phyloP scores from a whole-genome alignment of 2,113 vertebrate genomes.

The Pseudorasbora parva region DNA sequence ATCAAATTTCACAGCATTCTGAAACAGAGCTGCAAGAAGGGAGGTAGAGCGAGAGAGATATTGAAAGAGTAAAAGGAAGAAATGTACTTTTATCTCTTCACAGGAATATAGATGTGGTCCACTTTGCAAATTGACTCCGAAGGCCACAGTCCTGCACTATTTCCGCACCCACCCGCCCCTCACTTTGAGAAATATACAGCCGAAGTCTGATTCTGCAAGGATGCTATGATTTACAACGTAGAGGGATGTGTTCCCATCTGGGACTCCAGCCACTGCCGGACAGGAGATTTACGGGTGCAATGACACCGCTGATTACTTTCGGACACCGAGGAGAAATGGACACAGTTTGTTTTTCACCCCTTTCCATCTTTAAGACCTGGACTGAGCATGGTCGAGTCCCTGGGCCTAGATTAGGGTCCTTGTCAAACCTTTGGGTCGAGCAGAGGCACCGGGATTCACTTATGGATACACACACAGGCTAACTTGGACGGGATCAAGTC shows the following conservation, averaged over 20 bases:
- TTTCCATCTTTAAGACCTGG: slow-evolving; percentile 54
- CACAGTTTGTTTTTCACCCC: slow-evolving; percentile 53
- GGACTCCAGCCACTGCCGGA: slow-evolving; percentile 62
- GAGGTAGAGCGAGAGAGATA: neutral
- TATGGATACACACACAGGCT: slow-evolving; percentile 31
- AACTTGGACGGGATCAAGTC: slow-evolving; percentile 40
- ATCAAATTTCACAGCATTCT: slow-evolving; percentile 5
- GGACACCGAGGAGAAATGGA: slow-evolving; percentile 72
- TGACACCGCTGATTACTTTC: slow-evolving; percentile 76
- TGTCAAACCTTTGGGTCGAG: neutral
- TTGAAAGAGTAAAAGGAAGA: neutral
- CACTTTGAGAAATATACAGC: slow-evolving; percentile 59
- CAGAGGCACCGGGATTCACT: neutral
- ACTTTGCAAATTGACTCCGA: slow-evolving; percentile 68
- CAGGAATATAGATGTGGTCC: slow-evolving; percentile 50
- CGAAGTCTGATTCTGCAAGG: slow-evolving; percentile 63
- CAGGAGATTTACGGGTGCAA: slow-evolving; percentile 73
- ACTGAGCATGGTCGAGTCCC: slow-evolving; percentile 30
- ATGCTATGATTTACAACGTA: slow-evolving; percentile 70
- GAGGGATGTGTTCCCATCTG: slow-evolving; percentile 68
- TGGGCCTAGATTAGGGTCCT: neutral
- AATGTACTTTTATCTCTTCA: slow-evolving; percentile 10
- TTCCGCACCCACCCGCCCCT: slow-evolving; percentile 53
- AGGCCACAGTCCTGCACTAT: slow-evolving; percentile 54
- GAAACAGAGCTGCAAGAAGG: slow-evolving; percentile 6